Base-by-base conservation (phyloP, 2,888 invertebrate species). In the Julus scanicus region DNA sequence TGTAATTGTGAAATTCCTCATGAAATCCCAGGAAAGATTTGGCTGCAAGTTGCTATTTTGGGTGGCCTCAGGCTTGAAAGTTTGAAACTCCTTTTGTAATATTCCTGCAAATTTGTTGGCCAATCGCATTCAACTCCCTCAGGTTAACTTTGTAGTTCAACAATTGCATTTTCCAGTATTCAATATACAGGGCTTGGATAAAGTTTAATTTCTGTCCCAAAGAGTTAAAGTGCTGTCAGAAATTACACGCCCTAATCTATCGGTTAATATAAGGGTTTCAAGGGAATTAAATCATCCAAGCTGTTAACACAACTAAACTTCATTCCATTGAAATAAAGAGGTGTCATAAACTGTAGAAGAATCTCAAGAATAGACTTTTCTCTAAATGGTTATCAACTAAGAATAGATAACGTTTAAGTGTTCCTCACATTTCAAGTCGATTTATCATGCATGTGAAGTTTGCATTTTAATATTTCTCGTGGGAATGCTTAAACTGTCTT, bases 1-100 rank as follows among this genome's bases (percentile, higher is more conserved):
- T 80, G 80, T 80, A 80, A 80, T 80, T 80, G 80, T 80, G 80
- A 80, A 80, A 80, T 80, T 80, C 80, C 80, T 80, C 80, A 15
- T 39, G 80, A 37, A 80, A 80, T 29, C 80, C 80, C 71, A n/a
- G 9, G 71, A 37, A 80, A 15, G 80, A 37, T 37, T 80, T 80
- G 80, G 80, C 80, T 80, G 11, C 37, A 37, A 80, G 80, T 80
- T 80, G 29, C 80, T 39, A 37, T 80, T 80, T 80, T 80, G 13
- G 80, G 13, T 15, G 15, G 80, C 80, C 80, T 37, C 80, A 15
- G 80, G 80, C 80, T 29, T 9, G 29, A 71, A 71, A 39, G 80
- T 37, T 71, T 9, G 11, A 71, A 71, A 39, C 80, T 37, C 80
- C 80, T 80, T 80, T 80, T 80, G 80, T 80, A 80, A 80, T 80